Conservation (phyloP, 2,888 invertebrate genomes). For the Choristoneura rosaceana region DNA sequence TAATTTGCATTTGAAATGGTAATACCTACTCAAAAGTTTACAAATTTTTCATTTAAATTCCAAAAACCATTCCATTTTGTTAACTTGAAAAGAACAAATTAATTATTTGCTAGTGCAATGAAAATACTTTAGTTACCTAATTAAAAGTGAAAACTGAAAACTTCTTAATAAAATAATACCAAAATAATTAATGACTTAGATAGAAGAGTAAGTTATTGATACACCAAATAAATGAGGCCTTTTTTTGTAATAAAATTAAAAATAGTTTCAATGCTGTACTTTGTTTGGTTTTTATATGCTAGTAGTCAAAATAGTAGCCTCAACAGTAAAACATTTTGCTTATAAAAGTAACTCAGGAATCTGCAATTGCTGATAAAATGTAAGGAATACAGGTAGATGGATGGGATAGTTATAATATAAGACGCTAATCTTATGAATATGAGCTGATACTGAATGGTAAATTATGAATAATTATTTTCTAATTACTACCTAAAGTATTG, state of each 20-base stretch:
- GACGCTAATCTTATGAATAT: slow-evolving; percentile 83
- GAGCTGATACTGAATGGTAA: slow-evolving; percentile 72
- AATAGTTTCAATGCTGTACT: slow-evolving; percentile 36
- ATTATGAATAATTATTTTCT: slow-evolving; percentile 43
- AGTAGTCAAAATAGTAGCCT: slow-evolving; percentile 26
- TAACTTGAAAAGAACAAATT: background rate
- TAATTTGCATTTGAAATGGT: slow-evolving; percentile 73
- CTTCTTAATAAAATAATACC: slow-evolving; percentile 6
- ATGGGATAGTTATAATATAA: slow-evolving; percentile 60
- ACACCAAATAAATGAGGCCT: slow-evolving; percentile 78
- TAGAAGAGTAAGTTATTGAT: slow-evolving; percentile 47
- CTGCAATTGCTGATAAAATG: slow-evolving; percentile 37
- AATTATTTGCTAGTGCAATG: background rate
- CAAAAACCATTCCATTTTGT: background rate
- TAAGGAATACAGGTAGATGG: slow-evolving; percentile 47
- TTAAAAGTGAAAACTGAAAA: background rate
- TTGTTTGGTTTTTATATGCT: slow-evolving; percentile 27
- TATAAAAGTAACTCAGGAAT: slow-evolving; percentile 11
- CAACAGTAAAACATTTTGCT: slow-evolving; percentile 22
- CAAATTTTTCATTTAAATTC: slow-evolving; percentile 50
- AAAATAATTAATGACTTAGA: slow-evolving; percentile 27
- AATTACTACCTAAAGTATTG: slow-evolving; percentile 49
- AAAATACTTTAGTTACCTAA: background rate
- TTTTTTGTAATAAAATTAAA: slow-evolving; percentile 56
- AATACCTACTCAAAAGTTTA: slow-evolving; percentile 80